These are phyloP conservation scores for Hyposoter didymator DNA, from an alignment of 2,888 invertebrate species.

Conservation along the genomic window DNA sequence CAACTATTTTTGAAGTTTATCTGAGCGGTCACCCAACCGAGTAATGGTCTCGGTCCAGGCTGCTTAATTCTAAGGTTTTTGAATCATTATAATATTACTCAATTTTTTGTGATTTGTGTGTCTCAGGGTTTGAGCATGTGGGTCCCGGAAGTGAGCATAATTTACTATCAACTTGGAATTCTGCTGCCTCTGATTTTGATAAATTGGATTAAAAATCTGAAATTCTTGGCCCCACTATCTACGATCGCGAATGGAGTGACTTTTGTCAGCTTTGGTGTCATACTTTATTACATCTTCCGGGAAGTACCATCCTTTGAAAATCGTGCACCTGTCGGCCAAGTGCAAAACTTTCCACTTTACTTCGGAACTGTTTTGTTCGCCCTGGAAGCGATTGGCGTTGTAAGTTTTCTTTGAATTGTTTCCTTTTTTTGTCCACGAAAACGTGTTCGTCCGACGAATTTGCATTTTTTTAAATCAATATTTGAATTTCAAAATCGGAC, in stretches of 20 bases:
- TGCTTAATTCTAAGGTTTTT: neutral
- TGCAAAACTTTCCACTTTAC: conserved; percentile 93
- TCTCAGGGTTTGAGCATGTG: conserved; percentile 85
- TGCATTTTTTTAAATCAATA: no score
- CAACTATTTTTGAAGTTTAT: neutral
- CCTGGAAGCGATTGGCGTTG: conserved; percentile 97
- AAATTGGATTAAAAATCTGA: conserved; percentile 93
- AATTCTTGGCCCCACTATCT: conserved; percentile 95
- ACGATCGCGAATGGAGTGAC: conserved; percentile 95
- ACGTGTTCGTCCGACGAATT: no score
- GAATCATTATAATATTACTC: no score
- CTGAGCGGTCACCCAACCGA: neutral
- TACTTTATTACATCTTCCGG: conserved; percentile 93
- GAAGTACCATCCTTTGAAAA: conserved; percentile 88
- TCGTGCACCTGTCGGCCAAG: conserved; percentile 87
- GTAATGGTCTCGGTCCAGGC: neutral
- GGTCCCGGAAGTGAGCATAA: conserved; percentile 84
- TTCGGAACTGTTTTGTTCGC: conserved; percentile 98
- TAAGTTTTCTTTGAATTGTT: conserved; percentile 84
- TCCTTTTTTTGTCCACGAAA: no score
- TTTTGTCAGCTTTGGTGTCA: conserved; percentile 92
- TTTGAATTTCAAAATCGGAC: neutral
- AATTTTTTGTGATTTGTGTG: conserved; percentile 47
- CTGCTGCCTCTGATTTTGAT: conserved; percentile 89
- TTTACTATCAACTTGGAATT: conserved; percentile 88